Percentiles rank a stretch among this genome's conserved stretches.
Evolutionary conservation across 2,888 invertebrate species (phyloP).

Genomic region (Euzetes globulus): DNA sequence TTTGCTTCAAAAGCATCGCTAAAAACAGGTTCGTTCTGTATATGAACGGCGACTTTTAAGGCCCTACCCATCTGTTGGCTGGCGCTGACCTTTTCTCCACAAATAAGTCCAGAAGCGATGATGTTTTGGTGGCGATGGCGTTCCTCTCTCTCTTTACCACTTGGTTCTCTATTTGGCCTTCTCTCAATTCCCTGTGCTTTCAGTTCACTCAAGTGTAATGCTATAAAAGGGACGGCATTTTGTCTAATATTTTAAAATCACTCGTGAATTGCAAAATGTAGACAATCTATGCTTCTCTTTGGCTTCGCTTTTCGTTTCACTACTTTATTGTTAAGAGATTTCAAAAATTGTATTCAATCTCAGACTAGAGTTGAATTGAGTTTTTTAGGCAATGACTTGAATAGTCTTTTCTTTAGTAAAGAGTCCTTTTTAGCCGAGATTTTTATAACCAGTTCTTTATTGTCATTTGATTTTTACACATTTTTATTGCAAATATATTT

Average conservation of each 20-base stretch:
- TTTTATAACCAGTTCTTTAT: slow-evolving; percentile 25
- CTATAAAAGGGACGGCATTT: slow-evolving; percentile 22
- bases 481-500: neutral
- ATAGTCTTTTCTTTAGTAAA: neutral
- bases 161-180: neutral
- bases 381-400: neutral
- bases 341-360: neutral
- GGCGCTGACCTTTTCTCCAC: slow-evolving; percentile 23
- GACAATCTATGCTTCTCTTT: neutral
- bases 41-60: neutral
- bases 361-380: neutral
- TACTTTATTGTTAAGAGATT: neutral
- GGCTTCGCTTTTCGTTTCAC: neutral
- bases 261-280: slow-evolving; percentile 12
- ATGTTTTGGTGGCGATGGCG: slow-evolving; percentile 13
- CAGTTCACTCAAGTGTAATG: neutral
- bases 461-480: slow-evolving; percentile 15
- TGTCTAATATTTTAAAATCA: slow-evolving; percentile 28
- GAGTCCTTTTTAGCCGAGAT: neutral
- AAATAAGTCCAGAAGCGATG: slow-evolving; percentile 31
- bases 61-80: slow-evolving; percentile 20
- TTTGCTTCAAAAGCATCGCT: neutral
- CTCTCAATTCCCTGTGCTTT: neutral
- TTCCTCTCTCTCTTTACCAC: slow-evolving; percentile 7
- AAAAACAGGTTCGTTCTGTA: slow-evolving; percentile 20